Evolutionary conservation across 2,797 vertebrate species (phyloP).

Genomic region (Myotis myotis): DNA sequence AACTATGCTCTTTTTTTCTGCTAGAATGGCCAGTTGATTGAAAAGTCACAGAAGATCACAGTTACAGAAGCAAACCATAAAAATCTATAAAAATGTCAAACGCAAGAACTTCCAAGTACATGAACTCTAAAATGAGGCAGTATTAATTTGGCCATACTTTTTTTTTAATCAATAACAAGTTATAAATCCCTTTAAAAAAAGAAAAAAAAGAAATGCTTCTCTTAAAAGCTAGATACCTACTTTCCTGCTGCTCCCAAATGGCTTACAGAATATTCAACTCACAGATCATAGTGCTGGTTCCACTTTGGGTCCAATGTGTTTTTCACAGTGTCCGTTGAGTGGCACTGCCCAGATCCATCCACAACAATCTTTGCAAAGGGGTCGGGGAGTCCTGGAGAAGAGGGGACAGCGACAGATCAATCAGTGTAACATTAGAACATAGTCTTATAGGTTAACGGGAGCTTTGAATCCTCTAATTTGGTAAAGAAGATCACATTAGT

Average conservation of each 20-base stretch:
- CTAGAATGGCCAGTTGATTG: not conserved
- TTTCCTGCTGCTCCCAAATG: not conserved
- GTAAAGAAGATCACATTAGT: not conserved
- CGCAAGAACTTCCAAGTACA: not conserved
- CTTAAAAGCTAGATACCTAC: not conserved
- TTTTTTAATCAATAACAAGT: not conserved
- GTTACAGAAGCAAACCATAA: not conserved
- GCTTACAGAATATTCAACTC: slow-evolving; percentile 80
- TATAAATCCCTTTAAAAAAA: not conserved
- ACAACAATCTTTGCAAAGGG: slow-evolving; percentile 98
- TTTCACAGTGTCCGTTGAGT: slow-evolving; percentile 99
- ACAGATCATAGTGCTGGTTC: slow-evolving; percentile 99
- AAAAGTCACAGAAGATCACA: not conserved
- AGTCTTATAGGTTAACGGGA: not conserved
- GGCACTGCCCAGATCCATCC: slow-evolving; percentile 98
- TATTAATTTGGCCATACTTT: not conserved
- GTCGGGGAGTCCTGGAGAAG: slow-evolving; percentile 92
- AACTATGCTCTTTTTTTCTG: not conserved
- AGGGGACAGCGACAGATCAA: not conserved
- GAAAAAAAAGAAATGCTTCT: not conserved
- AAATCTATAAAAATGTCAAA: not conserved
- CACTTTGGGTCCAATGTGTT: slow-evolving; percentile 99
- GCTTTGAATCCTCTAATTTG: not conserved
- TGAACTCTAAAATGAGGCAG: not conserved
- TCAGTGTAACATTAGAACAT: not conserved